Percentiles rank a stretch among this genome's conserved stretches.
Evolutionary conservation across 1,140 invertebrate species (phyloP).

Genomic region (Anagrus nilaparvatae): DNA sequence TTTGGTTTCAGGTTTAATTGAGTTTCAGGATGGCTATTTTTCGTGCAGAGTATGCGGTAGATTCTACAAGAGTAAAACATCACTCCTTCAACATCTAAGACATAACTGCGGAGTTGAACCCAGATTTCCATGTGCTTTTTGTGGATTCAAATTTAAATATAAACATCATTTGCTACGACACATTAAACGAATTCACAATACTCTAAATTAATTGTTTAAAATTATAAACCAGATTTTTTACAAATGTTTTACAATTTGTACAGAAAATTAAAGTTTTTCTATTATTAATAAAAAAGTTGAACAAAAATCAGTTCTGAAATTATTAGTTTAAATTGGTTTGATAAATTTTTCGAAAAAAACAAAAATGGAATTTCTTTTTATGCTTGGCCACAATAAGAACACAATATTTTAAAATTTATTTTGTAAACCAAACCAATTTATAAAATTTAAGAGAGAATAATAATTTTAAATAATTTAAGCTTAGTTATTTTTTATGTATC

Average conservation of each 20-base stretch:
- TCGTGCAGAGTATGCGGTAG: constrained; percentile 9
- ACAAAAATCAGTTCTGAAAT: constrained; percentile 8
- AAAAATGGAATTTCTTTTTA: too few relatives aligned
- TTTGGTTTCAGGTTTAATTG: too few relatives aligned
- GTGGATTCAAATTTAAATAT: constrained; percentile 29
- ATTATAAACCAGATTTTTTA: too few relatives aligned
- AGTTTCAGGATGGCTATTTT: too few relatives aligned
- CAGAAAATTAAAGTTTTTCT: constrained; percentile 6
- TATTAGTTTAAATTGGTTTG: neutral
- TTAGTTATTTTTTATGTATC: too few relatives aligned
- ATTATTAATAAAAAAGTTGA: constrained; percentile 8
- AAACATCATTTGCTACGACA: constrained; percentile 16
- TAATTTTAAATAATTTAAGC: too few relatives aligned
- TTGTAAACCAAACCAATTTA: too few relatives aligned
- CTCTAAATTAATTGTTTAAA: neutral
- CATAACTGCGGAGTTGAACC: constrained; percentile 35
- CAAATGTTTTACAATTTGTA: too few relatives aligned
- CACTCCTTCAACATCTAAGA: constrained; percentile 30
- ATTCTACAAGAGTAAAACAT: constrained; percentile 16
- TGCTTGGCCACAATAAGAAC: too few relatives aligned
- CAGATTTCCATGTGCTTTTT: constrained; percentile 29
- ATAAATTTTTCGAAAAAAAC: too few relatives aligned
- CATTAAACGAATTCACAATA: constrained; percentile 4
- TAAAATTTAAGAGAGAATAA: too few relatives aligned
- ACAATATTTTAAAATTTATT: too few relatives aligned